phyloP scores from a whole-genome alignment of 2,797 vertebrate species.

The Micrastur ruficollis region DNA sequence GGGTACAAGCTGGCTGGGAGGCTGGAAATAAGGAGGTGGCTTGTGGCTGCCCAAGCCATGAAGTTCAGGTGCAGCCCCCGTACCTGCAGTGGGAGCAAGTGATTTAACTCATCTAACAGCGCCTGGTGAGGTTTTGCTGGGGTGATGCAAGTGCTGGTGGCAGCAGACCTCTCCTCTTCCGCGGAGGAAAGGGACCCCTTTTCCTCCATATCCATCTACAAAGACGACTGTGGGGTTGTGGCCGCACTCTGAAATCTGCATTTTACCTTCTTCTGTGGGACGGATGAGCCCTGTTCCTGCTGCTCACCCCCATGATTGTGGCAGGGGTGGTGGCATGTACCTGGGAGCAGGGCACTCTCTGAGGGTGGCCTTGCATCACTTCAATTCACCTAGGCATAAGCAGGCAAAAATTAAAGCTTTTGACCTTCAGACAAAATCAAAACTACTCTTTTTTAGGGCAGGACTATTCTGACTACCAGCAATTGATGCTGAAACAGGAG shows the following conservation, averaged over 20 bases:
- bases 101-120: not conserved
- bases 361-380: not conserved
- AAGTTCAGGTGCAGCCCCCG: not conserved
- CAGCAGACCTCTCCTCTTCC: not conserved
- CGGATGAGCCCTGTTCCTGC: accelerated
- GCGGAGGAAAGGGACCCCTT: not conserved
- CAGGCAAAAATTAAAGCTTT: not conserved
- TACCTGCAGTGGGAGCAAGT: not conserved
- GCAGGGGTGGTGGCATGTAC: not conserved
- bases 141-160: not conserved
- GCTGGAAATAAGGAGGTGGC: not conserved
- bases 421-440: not conserved
- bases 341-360: not conserved
- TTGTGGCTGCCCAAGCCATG: not conserved
- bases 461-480: not conserved
- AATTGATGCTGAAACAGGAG: not conserved
- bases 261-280: not conserved
- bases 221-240: not conserved
- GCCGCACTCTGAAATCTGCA: not conserved
- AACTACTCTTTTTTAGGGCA: accelerated
- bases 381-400: not conserved
- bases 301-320: not conserved
- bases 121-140: not conserved
- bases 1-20: not conserved
- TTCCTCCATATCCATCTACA: accelerated